Percentiles rank a stretch among this genome's conserved stretches.
Evolutionary conservation across 2,113 vertebrate species (phyloP).

Genomic region (Nyctibius bracteatus): DNA sequence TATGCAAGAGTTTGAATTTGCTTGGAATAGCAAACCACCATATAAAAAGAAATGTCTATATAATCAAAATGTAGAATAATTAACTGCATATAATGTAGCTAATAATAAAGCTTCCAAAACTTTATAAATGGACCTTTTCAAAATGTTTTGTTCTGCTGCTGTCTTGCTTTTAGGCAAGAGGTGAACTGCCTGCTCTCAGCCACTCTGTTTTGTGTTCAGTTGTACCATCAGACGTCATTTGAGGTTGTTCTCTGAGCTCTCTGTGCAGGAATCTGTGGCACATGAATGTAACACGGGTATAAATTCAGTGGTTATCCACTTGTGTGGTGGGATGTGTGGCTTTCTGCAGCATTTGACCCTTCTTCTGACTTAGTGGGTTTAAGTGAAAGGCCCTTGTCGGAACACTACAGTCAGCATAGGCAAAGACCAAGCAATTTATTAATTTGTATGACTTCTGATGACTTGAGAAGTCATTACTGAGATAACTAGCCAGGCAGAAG

Average conservation of each 20-base stretch:
- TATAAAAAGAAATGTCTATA: not conserved
- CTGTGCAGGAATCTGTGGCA: not conserved
- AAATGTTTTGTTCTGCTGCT: not conserved
- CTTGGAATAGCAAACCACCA: not conserved
- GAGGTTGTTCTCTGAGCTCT: not conserved
- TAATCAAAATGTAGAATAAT: not conserved
- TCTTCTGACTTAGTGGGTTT: not conserved
- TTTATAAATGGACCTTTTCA: not conserved
- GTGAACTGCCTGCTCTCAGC: not conserved
- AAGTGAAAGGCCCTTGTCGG: not conserved
- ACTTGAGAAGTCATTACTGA: not conserved
- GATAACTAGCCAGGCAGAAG: not conserved
- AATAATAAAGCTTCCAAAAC: not conserved
- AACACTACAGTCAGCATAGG: accelerated
- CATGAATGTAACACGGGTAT: not conserved
- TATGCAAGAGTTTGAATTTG: not conserved
- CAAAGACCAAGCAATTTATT: not conserved
- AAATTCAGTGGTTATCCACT: not conserved
- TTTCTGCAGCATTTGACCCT: not conserved
- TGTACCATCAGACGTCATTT: not conserved
- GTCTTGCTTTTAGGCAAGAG: not conserved
- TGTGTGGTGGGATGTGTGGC: not conserved
- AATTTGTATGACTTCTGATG: not conserved
- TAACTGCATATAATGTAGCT: not conserved
- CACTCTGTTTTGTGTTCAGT: not conserved